Base-by-base conservation (phyloP, 2,113 vertebrate genomes). In the Pseudolaguvia tuberculata region DNA sequence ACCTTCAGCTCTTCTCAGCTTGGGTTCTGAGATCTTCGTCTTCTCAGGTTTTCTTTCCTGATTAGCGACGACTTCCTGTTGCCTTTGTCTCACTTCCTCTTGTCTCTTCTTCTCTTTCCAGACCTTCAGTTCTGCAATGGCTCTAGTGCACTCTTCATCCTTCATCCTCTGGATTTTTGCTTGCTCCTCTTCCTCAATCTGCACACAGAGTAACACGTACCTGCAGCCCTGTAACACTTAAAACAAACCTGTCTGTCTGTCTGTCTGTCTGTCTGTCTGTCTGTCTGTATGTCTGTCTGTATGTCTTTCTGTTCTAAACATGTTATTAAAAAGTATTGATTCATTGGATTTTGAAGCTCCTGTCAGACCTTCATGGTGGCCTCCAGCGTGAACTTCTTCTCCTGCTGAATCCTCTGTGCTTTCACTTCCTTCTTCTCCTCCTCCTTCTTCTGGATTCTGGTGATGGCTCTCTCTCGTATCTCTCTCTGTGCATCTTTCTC, bases 171-270 rank as follows among this genome's bases (percentile, higher is more conserved):
- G 90, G 83, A 97, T 94, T 75, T 81, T 87, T 69, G 88, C 91
- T 82, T 91, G 91, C 82, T 93, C 90, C 59, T 91, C 88, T 75
- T 93, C 88, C 84, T 98, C 95, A n/a, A 98, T 89, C 96, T 99
- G 18, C 79, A 73, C 11, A 70, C 93, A 51, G 94, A 67, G 29
- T 20, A 18, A 2, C 1, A 29, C 15, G 8, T 27, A 58, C 17
- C 57, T 0, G 5, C 55, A 27, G 13, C 21, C 2, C 52, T 23
- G 52, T 3, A 23, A 53, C 3, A 35, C 31, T 35, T 4, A 35
- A 35, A 3, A 35, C n/a, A n/a, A n/a, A n/a, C n/a, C n/a, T n/a
- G n/a, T n/a, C n/a, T n/a, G n/a, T n/a, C n/a, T n/a, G n/a, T 6
- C 31, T 6, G 6, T 6, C 31, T 6, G 6, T 6, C 31, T 6